Conservation (phyloP, 2,888 invertebrate genomes). For the Dione vanillae region DNA sequence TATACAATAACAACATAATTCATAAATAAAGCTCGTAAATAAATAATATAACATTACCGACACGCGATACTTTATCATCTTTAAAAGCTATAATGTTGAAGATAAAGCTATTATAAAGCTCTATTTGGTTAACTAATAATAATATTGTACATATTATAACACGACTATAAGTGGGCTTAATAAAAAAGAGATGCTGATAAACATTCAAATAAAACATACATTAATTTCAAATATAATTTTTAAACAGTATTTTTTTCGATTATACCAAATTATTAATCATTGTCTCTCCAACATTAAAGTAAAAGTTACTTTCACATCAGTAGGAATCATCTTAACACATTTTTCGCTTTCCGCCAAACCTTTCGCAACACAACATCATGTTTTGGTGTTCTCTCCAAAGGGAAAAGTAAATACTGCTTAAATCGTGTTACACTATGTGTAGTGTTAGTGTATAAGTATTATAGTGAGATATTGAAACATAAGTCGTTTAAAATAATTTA, state of each 20-base stretch:
- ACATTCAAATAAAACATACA: not conserved
- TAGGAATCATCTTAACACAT: no score
- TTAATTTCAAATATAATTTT: not conserved
- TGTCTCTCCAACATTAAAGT: no score
- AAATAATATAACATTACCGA: not conserved
- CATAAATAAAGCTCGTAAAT: no score
- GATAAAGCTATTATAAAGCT: conserved; percentile 1
- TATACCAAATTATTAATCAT: no score
- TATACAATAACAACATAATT: conserved; percentile 3
- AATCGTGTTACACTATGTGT: no score
- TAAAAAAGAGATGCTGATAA: not conserved
- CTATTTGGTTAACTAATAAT: conserved; percentile 11
- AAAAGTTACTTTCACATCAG: no score
- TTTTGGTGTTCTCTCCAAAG: no score
- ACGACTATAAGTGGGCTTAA: not conserved
- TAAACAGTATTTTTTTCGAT: not conserved
- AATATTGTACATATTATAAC: conserved; percentile 5
- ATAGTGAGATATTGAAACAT: no score
- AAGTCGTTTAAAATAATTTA: not conserved
- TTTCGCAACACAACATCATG: no score
- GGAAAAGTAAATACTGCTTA: no score
- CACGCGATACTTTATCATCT: not conserved
- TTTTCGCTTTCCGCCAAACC: no score
- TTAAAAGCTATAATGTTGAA: conserved; percentile 9
- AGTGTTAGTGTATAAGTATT: no score